Evolutionary conservation across 2,888 invertebrate genomes (phyloP).

Genomic region (Leptinotarsa tumamoca): DNA sequence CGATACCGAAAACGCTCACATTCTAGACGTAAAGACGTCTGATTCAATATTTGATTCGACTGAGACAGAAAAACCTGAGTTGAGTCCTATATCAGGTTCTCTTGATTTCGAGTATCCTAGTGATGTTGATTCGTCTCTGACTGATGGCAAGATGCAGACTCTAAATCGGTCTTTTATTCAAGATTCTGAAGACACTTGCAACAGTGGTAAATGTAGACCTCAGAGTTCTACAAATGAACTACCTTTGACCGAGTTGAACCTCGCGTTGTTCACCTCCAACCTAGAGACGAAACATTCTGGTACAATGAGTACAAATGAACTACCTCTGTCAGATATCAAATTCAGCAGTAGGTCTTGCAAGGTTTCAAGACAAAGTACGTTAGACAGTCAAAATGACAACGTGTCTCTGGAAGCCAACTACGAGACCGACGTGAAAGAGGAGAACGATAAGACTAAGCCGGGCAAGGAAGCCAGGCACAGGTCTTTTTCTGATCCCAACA

Average conservation of each 20-base stretch:
- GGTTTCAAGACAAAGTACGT: slow-evolving; percentile 51
- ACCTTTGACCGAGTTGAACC: slow-evolving; percentile 71
- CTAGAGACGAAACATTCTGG: slow-evolving; percentile 49
- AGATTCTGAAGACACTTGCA: slow-evolving; percentile 32
- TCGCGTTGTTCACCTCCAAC: slow-evolving; percentile 62
- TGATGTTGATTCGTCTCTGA: slow-evolving; percentile 54
- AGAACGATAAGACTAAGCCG: slow-evolving; percentile 41
- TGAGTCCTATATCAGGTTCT: slow-evolving; percentile 63
- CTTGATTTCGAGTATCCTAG: slow-evolving; percentile 59
- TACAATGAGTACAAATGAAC: slow-evolving; percentile 60
- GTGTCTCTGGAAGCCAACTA: slow-evolving; percentile 59
- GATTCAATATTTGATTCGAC: slow-evolving; percentile 45
- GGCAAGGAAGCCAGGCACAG: slow-evolving; percentile 51
- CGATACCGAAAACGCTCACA: slow-evolving; percentile 53
- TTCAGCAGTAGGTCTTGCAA: slow-evolving; percentile 51
- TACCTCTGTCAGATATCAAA: slow-evolving; percentile 60
- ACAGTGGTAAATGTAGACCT: slow-evolving; percentile 39
- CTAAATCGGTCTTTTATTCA: slow-evolving; percentile 29
- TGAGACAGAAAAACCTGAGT: slow-evolving; percentile 49
- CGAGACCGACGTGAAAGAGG: slow-evolving; percentile 56
- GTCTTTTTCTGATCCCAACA: slow-evolving; percentile 66
- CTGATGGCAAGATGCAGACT: slow-evolving; percentile 38
- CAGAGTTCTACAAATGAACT: slow-evolving; percentile 73
- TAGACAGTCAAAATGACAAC: slow-evolving; percentile 56
- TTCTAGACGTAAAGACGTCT: slow-evolving; percentile 47